A percentile compares a stretch with the other conserved stretches of the same genome.
Evolutionary conservation across 2,888 invertebrate genomes (phyloP).

Genomic region (Drosophila prolongata): DNA sequence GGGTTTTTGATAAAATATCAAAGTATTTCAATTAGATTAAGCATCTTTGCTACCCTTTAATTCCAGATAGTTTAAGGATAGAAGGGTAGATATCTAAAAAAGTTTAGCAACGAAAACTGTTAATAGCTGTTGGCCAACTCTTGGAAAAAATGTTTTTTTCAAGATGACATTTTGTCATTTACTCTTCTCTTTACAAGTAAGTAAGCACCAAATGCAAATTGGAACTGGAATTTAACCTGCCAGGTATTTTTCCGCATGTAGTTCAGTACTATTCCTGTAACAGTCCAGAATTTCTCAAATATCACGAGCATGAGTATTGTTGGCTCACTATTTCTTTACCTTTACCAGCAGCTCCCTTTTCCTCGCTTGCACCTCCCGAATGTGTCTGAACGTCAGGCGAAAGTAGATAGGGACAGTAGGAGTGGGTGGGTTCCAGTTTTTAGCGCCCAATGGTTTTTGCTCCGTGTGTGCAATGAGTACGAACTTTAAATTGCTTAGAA

Average conservation of each 20-base stretch:
- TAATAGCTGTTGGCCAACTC: no score
- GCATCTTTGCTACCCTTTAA: no score
- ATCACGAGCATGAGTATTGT: slow-evolving; percentile 28
- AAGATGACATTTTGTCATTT: no score
- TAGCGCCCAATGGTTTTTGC: slow-evolving; percentile 25
- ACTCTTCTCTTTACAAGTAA: not conserved
- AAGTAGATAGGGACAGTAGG: slow-evolving; percentile 5
- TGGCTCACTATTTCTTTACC: slow-evolving; percentile 32
- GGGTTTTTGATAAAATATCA: not conserved
- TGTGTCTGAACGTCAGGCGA: slow-evolving; percentile 1
- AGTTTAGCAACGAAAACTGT: not conserved
- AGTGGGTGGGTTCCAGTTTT: slow-evolving; percentile 3
- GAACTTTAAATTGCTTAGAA: slow-evolving; percentile 80
- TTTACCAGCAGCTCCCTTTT: not conserved
- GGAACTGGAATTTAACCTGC: no score
- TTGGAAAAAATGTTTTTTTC: no score
- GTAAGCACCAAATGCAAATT: not conserved
- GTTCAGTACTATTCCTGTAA: not conserved
- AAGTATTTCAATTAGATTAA: not conserved
- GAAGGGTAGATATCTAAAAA: no score
- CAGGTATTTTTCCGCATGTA: not conserved
- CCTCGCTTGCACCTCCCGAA: not conserved
- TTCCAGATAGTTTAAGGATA: not conserved
- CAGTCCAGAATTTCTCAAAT: slow-evolving; percentile 33
- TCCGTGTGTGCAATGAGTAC: slow-evolving; percentile 41